Evolutionary conservation across 2,113 vertebrate species (phyloP).

Genomic region (Cottus gobio): DNA sequence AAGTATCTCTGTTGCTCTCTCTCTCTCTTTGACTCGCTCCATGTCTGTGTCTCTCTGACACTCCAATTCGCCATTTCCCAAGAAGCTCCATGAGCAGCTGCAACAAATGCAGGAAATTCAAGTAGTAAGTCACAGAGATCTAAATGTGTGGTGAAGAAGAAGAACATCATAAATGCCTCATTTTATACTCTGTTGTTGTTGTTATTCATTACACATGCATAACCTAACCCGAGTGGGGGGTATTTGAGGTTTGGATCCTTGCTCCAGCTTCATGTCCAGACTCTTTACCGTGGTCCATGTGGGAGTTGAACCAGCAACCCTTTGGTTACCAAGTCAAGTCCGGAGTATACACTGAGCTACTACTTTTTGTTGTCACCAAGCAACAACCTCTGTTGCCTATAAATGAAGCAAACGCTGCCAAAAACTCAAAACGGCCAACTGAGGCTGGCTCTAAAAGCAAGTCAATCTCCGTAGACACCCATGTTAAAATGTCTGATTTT

Average conservation of each 20-base stretch:
- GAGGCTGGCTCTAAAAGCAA: neutral
- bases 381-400: neutral
- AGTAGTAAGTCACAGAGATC: neutral
- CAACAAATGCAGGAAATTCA: neutral
- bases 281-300: neutral
- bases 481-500: neutral
- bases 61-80: conserved; percentile 43
- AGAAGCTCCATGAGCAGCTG: conserved; percentile 20
- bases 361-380: neutral
- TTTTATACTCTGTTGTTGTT: neutral
- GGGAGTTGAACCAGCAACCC: neutral
- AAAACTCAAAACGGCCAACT: too few species aligned
- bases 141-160: neutral
- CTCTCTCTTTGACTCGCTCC: conserved; percentile 26
- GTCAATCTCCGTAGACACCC: neutral
- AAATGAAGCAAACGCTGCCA: too few species aligned
- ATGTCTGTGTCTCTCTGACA: conserved; percentile 28
- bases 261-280: too few species aligned
- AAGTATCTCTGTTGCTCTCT: conserved; percentile 50
- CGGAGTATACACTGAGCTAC: neutral
- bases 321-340: too few species aligned
- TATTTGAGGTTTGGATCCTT: too few species aligned
- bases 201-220: neutral
- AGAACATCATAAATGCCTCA: neutral
- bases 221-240: neutral